A percentile compares a stretch with the other conserved stretches of the same genome.
Conservation (phyloP, 2,797 vertebrate species). For the Carduelis carduelis region DNA sequence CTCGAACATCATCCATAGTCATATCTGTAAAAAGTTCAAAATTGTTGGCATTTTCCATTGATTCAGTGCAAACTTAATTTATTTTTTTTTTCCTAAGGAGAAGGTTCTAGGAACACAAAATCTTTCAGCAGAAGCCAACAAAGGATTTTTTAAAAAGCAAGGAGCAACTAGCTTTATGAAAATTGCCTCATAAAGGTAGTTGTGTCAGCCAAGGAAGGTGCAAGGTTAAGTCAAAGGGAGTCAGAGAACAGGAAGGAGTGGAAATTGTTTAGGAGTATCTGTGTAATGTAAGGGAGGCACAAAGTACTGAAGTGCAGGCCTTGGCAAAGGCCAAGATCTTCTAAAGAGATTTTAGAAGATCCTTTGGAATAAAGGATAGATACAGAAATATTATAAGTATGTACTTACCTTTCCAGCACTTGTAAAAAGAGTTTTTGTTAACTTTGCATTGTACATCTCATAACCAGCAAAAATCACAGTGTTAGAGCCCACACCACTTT, state of each 20-base stretch:
- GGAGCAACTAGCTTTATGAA: slow-evolving; percentile 76
- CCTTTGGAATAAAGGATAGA: slow-evolving; percentile 28
- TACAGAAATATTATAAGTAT: slow-evolving; percentile 14
- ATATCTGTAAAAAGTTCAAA: slow-evolving; percentile 97
- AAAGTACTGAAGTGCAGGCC: slow-evolving; percentile 49
- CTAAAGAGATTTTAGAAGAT: slow-evolving; percentile 80
- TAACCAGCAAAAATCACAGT: slow-evolving; percentile 25
- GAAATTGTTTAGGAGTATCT: slow-evolving; percentile 53
- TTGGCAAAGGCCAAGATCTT: slow-evolving; percentile 68
- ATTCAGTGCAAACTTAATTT: slow-evolving; percentile 56
- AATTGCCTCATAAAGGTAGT: slow-evolving; percentile 75
- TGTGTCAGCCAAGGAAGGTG: slow-evolving; percentile 69
- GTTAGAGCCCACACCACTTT: neutral
- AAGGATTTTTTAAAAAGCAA: slow-evolving; percentile 60
- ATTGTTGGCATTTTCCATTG: slow-evolving; percentile 78
- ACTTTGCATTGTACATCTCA: slow-evolving; percentile 16
- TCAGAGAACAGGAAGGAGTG: slow-evolving; percentile 69
- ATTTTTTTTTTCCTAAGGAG: neutral
- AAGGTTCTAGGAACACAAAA: slow-evolving; percentile 46
- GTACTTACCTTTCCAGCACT: slow-evolving; percentile 73
- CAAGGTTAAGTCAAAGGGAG: slow-evolving; percentile 57
- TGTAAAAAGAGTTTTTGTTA: slow-evolving; percentile 33
- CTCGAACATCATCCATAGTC: slow-evolving; percentile 97
- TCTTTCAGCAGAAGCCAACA: slow-evolving; percentile 72
- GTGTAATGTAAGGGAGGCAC: slow-evolving; percentile 33